These are phyloP conservation scores for Notodonta ziczac DNA, from an alignment of 2,888 invertebrate genomes.

Conservation along the genomic window DNA sequence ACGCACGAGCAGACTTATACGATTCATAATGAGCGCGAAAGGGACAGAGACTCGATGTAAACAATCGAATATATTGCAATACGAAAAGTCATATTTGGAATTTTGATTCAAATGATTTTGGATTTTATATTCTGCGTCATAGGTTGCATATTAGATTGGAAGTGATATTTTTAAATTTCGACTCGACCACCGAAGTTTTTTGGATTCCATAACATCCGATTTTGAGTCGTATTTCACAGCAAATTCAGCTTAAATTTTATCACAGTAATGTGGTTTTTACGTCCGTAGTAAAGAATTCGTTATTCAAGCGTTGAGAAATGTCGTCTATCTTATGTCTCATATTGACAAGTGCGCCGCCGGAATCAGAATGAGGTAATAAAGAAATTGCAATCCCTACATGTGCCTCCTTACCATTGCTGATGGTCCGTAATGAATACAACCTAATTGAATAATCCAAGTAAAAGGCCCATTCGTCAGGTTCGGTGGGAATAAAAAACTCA, in stretches of 20 bases:
- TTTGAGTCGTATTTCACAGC: not conserved
- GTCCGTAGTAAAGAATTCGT: conserved; percentile 45
- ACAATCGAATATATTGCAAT: conserved; percentile 50
- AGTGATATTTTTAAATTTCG: conserved; percentile 36
- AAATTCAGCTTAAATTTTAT: conserved; percentile 3
- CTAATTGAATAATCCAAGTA: conserved; percentile 63
- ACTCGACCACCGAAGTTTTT: conserved; percentile 16
- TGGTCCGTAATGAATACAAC: conserved; percentile 58
- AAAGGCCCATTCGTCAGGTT: conserved; percentile 40
- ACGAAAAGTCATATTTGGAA: conserved; percentile 36
- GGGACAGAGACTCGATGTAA: conserved; percentile 59
- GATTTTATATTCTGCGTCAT: conserved; percentile 17
- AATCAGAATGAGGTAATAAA: conserved; percentile 71
- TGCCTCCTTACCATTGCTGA: conserved; percentile 55
- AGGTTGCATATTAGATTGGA: conserved; percentile 29
- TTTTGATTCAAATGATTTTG: conserved; percentile 31
- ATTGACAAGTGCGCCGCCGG: conserved; percentile 63
- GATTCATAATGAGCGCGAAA: conserved; percentile 34
- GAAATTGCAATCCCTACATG: conserved; percentile 68
- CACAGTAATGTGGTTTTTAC: conserved; percentile 12
- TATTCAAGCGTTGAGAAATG: conserved; percentile 58
- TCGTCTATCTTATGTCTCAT: conserved; percentile 71
- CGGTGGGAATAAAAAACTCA: conserved; percentile 23
- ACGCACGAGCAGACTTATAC: conserved; percentile 37
- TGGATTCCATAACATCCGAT: conserved; percentile 5